A percentile compares a stretch with the other conserved stretches of the same genome.
phyloP scores from a whole-genome alignment of 2,113 vertebrate species.

The Craseonycteris thonglongyai region DNA sequence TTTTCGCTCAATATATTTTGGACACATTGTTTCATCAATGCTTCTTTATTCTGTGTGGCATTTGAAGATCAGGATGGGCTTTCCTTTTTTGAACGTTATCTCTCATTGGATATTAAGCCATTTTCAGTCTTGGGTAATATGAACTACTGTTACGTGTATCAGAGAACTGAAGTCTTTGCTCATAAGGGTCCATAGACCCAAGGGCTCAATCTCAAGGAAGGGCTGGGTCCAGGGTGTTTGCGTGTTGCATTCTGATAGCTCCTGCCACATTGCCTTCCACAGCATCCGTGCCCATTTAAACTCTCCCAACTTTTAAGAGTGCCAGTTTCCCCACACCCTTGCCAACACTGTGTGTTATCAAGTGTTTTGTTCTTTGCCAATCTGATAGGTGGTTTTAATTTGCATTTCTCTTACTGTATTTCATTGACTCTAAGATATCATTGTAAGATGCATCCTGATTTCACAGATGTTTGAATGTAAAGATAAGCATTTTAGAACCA shows the following conservation, averaged over 20 bases:
- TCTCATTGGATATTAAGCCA: neutral
- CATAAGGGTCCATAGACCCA: rapidly evolving
- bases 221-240: neutral
- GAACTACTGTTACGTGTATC: no score
- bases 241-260: neutral
- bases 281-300: neutral
- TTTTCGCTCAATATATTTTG: neutral
- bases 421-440: slow-evolving; percentile 7
- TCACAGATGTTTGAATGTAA: neutral
- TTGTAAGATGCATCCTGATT: slow-evolving; percentile 17
- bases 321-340: neutral
- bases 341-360: neutral
- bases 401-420: slow-evolving; percentile 50
- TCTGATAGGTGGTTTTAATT: slow-evolving; percentile 64
- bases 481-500: neutral
- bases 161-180: neutral
- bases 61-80: neutral
- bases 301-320: neutral
- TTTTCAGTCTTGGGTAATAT: neutral
- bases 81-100: neutral
- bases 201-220: neutral
- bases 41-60: neutral
- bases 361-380: slow-evolving; percentile 34
- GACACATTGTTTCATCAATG: neutral
- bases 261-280: neutral